Evolutionary conservation across 2,888 invertebrate genomes (phyloP), one percentile per base, ranked within the genome.

Genomic region (Eurytoma adleriae): DNA sequence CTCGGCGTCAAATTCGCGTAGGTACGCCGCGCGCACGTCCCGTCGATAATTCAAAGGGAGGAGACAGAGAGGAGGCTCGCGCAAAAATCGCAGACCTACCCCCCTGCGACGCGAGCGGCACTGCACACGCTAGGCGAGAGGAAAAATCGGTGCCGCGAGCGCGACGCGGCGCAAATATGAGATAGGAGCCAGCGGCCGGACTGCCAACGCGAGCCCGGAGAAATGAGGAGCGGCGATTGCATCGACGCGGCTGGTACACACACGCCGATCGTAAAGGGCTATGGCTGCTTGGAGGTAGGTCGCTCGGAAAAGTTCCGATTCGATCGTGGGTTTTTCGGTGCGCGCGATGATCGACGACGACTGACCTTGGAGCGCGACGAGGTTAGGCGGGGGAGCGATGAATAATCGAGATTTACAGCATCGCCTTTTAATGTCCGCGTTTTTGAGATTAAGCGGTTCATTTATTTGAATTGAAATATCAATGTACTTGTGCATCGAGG

Each of bases 201-300:
- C 57, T 40, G 24, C n/a, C 48, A 3, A 12, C n/a, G 13, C 20
- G n/a, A 30, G 30, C 30, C 30, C 30, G 2, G 48, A 67, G 20
- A 50, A 30, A n/a, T 40, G 50, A 62, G 27, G 12, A 80, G 71
- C 59, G 54, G 10, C 18, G 70, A 70, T 69, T 61, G 59, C 75
- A 72, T 30, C 61, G 67, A 80, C 40, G 71, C 12, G 79, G 79
- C 75, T 80, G 71, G 79, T 75, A 24, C n/a, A 30, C 56, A 3
- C 57, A 4, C 30, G 30, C 30, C 30, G 30, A 30, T 30, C 30
- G 30, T 2, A 30, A 30, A 30, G 30, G 30, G 30, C 3, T 30
- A 3, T 30, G 4, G 30, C 30, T 4, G n/a, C n/a, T n/a, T n/a
- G n/a, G n/a, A n/a, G n/a, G n/a, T n/a, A 2, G 30, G 30, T 30